Percentiles rank a stretch among this genome's conserved stretches.
Evolutionary conservation across 2,113 vertebrate species (phyloP).

Genomic region (Ibidorhyncha struthersii): DNA sequence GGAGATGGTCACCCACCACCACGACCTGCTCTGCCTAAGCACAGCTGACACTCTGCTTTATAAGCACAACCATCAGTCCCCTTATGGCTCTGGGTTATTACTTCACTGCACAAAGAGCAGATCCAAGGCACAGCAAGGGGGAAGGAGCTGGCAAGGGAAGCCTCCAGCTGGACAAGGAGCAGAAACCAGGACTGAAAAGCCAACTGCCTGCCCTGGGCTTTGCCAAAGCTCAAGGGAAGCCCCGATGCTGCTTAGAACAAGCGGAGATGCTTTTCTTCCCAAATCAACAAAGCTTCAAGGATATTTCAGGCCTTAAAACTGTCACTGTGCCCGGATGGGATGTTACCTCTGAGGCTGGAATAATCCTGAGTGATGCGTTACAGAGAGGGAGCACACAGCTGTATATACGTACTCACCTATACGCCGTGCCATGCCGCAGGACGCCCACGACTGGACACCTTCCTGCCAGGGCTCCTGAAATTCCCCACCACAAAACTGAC

Average conservation of each 20-base stretch:
- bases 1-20: background rate
- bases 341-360: background rate
- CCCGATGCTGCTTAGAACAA: background rate
- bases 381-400: background rate
- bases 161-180: background rate
- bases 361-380: background rate
- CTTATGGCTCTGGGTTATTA: background rate
- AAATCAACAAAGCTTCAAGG: background rate
- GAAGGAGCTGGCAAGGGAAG: background rate
- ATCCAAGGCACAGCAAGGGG: background rate
- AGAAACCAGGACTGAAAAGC: background rate
- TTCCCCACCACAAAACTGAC: background rate
- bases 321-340: background rate
- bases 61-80: background rate
- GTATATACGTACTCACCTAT: background rate
- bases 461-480: background rate
- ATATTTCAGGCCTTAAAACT: background rate
- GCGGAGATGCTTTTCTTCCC: rapidly evolving
- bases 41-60: background rate
- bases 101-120: background rate
- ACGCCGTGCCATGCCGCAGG: background rate
- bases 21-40: background rate
- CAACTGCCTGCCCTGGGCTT: background rate
- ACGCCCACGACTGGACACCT: background rate
- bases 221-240: background rate